phyloP scores from a whole-genome alignment of 2,888 invertebrate genomes.

The Epirrhoe tristata region DNA sequence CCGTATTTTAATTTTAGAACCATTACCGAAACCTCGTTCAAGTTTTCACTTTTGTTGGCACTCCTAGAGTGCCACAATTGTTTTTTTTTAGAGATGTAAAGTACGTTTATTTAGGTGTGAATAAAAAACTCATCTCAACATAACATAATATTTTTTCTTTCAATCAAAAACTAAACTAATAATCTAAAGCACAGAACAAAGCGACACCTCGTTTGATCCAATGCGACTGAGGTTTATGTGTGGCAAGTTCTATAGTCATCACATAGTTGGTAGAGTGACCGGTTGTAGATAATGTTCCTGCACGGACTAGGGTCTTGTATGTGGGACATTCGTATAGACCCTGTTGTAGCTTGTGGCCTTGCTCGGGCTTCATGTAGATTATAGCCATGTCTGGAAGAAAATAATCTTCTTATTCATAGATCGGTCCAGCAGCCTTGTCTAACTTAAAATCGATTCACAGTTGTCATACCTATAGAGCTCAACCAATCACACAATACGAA shows the following conservation, averaged over 20 bases:
- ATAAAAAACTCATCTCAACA: not conserved
- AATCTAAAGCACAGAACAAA: slow-evolving; percentile 89
- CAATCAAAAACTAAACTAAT: slow-evolving; percentile 38
- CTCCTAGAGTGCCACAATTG: too few relatives aligned
- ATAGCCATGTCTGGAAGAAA: slow-evolving; percentile 87
- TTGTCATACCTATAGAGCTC: too few relatives aligned
- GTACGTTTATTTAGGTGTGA: too few relatives aligned
- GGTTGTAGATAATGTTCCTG: slow-evolving; percentile 91
- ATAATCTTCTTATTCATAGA: too few relatives aligned
- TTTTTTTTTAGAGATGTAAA: too few relatives aligned
- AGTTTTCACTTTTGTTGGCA: too few relatives aligned
- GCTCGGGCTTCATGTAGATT: slow-evolving; percentile 89
- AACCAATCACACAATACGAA: too few relatives aligned
- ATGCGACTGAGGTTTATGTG: slow-evolving; percentile 87
- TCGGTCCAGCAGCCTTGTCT: too few relatives aligned
- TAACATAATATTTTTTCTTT: slow-evolving; percentile 21
- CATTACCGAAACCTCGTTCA: too few relatives aligned
- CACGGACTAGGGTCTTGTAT: slow-evolving; percentile 91
- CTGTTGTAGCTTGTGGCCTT: slow-evolving; percentile 80
- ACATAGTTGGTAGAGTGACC: slow-evolving; percentile 95
- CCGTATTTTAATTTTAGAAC: too few relatives aligned
- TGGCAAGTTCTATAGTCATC: slow-evolving; percentile 89
- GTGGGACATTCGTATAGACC: slow-evolving; percentile 89
- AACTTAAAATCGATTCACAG: too few relatives aligned
- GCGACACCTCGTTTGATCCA: slow-evolving; percentile 93